Conservation (phyloP, 2,113 vertebrate genomes). For the Athene noctua region DNA sequence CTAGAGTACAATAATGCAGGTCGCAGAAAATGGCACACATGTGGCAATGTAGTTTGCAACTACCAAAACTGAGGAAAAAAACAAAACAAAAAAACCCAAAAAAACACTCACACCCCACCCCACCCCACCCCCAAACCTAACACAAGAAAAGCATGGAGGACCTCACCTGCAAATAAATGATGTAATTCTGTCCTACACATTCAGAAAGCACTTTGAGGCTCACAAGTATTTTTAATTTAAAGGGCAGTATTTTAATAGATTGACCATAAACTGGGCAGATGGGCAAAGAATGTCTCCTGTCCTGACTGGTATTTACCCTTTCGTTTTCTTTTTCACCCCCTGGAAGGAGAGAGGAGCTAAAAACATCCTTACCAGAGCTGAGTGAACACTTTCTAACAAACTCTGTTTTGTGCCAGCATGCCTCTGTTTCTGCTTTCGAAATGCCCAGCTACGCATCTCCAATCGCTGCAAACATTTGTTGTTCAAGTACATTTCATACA, state of each 20-base stretch:
- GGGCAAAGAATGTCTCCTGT: not conserved
- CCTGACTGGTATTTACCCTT: not conserved
- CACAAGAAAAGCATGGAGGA: not conserved
- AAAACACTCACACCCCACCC: too few relatives aligned
- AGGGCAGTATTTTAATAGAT: not conserved
- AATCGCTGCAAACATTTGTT: conserved; percentile 13
- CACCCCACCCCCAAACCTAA: too few relatives aligned
- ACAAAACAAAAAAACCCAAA: not conserved
- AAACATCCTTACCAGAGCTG: not conserved
- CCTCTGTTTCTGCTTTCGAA: not conserved
- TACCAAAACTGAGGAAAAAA: not conserved
- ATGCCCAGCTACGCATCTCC: conserved; percentile 1
- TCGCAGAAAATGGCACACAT: not conserved
- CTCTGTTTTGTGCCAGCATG: not conserved
- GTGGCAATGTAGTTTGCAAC: not conserved
- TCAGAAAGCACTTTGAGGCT: not conserved
- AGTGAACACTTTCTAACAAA: not conserved
- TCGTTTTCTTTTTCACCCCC: not conserved
- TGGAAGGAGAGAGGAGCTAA: not conserved
- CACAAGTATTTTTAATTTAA: not conserved
- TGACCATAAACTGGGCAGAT: not conserved
- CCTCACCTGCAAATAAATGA: not conserved
- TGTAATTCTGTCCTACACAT: not conserved
- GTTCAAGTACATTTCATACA: conserved; percentile 36
- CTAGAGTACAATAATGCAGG: conserved; percentile 66